Percentiles rank a stretch among this genome's conserved stretches.
Conservation (phyloP, 2,797 vertebrate genomes). For the Sylvilagus floridanus region DNA sequence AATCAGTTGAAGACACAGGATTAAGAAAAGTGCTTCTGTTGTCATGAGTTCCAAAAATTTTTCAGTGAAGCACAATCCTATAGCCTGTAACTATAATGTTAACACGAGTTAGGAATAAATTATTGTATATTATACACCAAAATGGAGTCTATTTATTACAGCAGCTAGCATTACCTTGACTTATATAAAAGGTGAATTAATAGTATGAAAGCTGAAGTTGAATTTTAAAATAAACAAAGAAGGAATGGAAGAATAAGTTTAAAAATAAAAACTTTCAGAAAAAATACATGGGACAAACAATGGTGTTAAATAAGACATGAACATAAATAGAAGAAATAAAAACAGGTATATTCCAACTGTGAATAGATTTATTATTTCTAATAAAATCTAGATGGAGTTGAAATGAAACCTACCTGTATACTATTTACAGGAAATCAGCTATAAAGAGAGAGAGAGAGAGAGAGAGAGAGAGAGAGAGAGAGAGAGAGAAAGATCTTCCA, state of each 20-base stretch:
- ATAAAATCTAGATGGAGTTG: not conserved
- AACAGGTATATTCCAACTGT: not conserved
- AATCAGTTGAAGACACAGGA: not conserved
- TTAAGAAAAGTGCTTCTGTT: not conserved
- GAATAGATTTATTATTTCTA: not conserved
- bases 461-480: too few relatives aligned
- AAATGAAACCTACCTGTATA: not conserved
- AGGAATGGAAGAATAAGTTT: not conserved
- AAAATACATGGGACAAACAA: not conserved
- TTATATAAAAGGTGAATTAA: not conserved
- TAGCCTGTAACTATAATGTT: not conserved
- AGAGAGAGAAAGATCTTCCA: too few relatives aligned
- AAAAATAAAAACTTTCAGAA: not conserved
- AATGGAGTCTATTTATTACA: not conserved
- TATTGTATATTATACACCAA: not conserved
- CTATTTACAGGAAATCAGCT: not conserved
- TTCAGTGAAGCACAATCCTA: not conserved
- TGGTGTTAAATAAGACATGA: conserved; percentile 3
- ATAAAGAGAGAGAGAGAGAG: too few relatives aligned
- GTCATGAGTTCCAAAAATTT: not conserved
- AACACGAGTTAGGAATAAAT: not conserved
- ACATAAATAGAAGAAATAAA: conserved; percentile 7
- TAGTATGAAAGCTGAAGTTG: not conserved
- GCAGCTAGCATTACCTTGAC: not conserved
- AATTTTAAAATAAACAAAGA: not conserved